Percentiles rank a stretch among this genome's conserved stretches.
phyloP scores from a whole-genome alignment of 2,113 vertebrate species.

The Nothocercus nigrocapillus region DNA sequence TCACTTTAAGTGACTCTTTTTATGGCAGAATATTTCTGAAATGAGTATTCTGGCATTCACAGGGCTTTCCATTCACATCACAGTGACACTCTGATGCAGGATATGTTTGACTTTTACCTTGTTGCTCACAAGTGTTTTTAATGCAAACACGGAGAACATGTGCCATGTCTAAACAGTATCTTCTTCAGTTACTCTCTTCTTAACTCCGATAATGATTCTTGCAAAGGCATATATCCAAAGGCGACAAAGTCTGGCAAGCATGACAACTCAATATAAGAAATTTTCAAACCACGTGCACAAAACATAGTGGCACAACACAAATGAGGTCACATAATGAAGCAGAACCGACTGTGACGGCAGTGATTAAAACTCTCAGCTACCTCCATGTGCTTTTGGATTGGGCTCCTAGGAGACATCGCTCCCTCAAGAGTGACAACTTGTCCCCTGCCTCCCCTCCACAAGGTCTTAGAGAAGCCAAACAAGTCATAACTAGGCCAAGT shows the following conservation, averaged over 20 bases:
- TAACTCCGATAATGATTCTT: not conserved
- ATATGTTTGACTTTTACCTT: not conserved
- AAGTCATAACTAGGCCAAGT: not conserved
- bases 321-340: not conserved
- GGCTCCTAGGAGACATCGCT: not conserved
- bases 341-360: not conserved
- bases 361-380: not conserved
- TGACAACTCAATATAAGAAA: not conserved
- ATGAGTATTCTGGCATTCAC: not conserved
- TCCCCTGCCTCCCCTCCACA: not conserved
- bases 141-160: not conserved
- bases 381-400: not conserved
- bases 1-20: not conserved
- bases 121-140: not conserved
- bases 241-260: not conserved
- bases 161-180: not conserved
- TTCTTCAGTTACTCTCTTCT: not conserved
- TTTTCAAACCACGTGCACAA: not conserved
- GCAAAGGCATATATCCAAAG: not conserved
- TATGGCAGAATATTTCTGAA: not conserved
- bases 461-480: not conserved
- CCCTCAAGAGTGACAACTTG: not conserved
- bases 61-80: not conserved
- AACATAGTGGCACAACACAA: fast-evolving
- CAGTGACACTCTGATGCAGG: not conserved